Conservation (phyloP, 2,113 vertebrate genomes). For the Larimichthys crocea region DNA sequence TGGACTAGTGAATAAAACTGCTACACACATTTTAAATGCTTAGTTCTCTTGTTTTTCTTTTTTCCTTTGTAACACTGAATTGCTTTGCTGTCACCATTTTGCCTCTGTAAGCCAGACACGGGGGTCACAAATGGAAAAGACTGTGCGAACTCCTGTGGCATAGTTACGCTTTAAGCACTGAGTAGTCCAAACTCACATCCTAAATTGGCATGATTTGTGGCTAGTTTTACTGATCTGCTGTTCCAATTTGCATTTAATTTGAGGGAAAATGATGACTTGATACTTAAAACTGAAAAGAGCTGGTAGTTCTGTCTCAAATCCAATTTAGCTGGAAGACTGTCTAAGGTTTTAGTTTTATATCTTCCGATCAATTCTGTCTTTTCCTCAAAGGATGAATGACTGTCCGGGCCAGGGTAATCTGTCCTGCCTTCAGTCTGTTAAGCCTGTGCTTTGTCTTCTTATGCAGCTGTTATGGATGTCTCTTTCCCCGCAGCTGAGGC, state of each 20-base stretch:
- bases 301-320: slow-evolving; percentile 40
- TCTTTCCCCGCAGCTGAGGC: slow-evolving; percentile 38
- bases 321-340: slow-evolving; percentile 45
- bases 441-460: slow-evolving; percentile 66
- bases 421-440: slow-evolving; percentile 63
- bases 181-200: slow-evolving; percentile 1
- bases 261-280: slow-evolving; percentile 27
- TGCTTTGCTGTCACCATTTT: background rate
- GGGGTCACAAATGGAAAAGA: slow-evolving; percentile 4
- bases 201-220: slow-evolving; percentile 27
- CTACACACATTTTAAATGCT: background rate
- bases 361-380: slow-evolving; percentile 64
- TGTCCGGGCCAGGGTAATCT: slow-evolving; percentile 55
- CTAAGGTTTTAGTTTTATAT: slow-evolving; percentile 60
- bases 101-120: slow-evolving; percentile 3
- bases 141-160: background rate
- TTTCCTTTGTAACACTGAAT: background rate
- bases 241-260: slow-evolving; percentile 55
- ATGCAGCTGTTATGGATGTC: slow-evolving; percentile 62
- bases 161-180: background rate
- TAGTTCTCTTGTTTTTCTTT: background rate
- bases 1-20: background rate
- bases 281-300: slow-evolving; percentile 39
- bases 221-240: slow-evolving; percentile 10
- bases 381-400: slow-evolving; percentile 66